These are phyloP conservation scores for Passer montanus DNA, from an alignment of 2,113 vertebrate species.

Conservation along the genomic window DNA sequence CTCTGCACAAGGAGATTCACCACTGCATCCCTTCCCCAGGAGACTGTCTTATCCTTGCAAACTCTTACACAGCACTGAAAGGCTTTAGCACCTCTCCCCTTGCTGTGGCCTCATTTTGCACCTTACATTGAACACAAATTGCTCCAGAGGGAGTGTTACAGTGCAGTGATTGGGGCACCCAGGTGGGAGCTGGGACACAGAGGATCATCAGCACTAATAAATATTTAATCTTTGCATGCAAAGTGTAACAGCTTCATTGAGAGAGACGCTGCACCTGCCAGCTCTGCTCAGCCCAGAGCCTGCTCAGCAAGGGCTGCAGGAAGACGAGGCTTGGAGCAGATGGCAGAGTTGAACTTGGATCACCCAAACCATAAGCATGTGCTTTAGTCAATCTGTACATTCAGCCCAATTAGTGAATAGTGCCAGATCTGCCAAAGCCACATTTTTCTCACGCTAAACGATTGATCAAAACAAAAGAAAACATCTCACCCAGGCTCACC, in stretches of 20 bases:
- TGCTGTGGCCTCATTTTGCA: not conserved
- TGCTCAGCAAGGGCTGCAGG: not conserved
- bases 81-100: not conserved
- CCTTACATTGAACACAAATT: fast-evolving
- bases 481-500: not conserved
- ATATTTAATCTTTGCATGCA: constrained; percentile 11
- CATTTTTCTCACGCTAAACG: not conserved
- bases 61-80: not conserved
- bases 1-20: not conserved
- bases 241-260: not conserved
- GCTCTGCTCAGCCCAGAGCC: not conserved
- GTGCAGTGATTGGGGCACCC: not conserved
- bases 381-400: constrained; percentile 36
- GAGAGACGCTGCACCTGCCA: not conserved
- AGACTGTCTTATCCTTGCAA: not conserved
- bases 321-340: not conserved
- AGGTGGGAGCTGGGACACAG: not conserved
- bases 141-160: not conserved
- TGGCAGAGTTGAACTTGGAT: not conserved
- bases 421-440: not conserved
- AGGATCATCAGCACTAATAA: not conserved
- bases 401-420: constrained; percentile 10
- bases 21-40: not conserved
- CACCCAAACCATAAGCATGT: constrained; percentile 12
- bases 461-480: constrained; percentile 29